Percentiles rank a stretch among this genome's conserved stretches.
phyloP scores from a whole-genome alignment of 2,888 invertebrate species.

The Ophonus ardosiacus region DNA sequence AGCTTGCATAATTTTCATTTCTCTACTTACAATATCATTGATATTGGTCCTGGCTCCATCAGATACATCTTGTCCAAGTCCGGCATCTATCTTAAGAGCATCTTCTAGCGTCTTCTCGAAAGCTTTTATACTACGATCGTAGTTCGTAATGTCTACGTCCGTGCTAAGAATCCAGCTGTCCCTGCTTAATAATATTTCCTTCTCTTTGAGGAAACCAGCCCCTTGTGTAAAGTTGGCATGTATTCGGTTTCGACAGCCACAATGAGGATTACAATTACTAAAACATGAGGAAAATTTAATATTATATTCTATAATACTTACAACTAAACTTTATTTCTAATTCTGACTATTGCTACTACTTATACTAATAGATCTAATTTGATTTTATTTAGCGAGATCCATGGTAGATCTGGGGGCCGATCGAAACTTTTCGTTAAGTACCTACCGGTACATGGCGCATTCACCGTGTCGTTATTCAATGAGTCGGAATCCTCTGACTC shows the following conservation, averaged over 20 bases:
- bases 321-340: neutral
- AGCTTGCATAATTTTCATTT: too few species aligned
- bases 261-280: neutral
- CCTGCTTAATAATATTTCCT: constrained; percentile 8
- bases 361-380: neutral
- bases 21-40: too few species aligned
- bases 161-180: constrained; percentile 47
- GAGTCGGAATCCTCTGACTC: too few species aligned
- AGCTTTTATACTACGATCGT: neutral
- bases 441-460: neutral
- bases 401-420: constrained; percentile 30
- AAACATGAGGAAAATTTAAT: neutral
- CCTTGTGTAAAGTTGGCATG: constrained; percentile 6
- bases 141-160: constrained; percentile 7
- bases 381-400: constrained; percentile 10
- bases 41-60: neutral
- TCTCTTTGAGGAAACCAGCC: constrained; percentile 24
- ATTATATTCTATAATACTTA: constrained; percentile 1
- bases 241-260: neutral
- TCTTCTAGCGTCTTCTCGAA: neutral
- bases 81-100: neutral
- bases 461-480: too few species aligned
- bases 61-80: neutral
- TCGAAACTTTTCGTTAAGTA: constrained; percentile 23
- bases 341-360: too few species aligned